Base-by-base conservation (phyloP, 2,797 vertebrate species). In the Podarcis siculus region DNA sequence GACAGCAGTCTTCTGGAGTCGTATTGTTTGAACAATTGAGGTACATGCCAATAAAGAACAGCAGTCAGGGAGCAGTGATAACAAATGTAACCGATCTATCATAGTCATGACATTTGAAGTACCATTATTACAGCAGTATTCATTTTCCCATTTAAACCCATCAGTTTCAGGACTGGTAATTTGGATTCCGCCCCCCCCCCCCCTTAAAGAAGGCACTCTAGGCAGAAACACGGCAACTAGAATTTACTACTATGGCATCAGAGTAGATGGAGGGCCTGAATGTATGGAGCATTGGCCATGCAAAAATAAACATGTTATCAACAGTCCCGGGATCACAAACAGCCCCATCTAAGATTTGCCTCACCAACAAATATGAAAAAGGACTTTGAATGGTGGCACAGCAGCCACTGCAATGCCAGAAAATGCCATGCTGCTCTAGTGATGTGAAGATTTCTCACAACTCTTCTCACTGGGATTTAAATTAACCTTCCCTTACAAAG, bases 41-140 rank as follows among this genome's bases (percentile, higher is more conserved):
- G 90, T 79, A 35, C 7, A 30, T 86, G 94, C 86, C 89, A 90
- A n/a, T 13, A 42, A 92, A 92, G 90, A 92, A 87, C 4, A 89
- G 91, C 82, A 90, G 93, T 80, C 23, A 91, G 93, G 86, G 79
- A 90, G 30, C 81, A 72, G 77, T 55, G 87, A 87, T 19, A 82
- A 94, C 61, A 83, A 91, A 82, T 0, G 72, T 78, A 89, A 78
- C n/a, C 90, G 83, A 87, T 94, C 90, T 73, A 25, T 39, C 45
- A 82, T 61, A 55, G 64, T 73, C 73, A 69, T 93, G 86, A 79
- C 88, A 82, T 91, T 90, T 82, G 32, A 88, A 86, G 35, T 6
- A 42, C 72, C 58, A 0, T 90, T 32, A 69, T 49, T 73, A 82
- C 87, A 90, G 8, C 30, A 25, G 6, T 1, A 8, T 39, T 86